Percentiles rank a stretch among this genome's conserved stretches.
Evolutionary conservation across 2,113 vertebrate genomes (phyloP).

Genomic region (Seriola quinqueradiata): DNA sequence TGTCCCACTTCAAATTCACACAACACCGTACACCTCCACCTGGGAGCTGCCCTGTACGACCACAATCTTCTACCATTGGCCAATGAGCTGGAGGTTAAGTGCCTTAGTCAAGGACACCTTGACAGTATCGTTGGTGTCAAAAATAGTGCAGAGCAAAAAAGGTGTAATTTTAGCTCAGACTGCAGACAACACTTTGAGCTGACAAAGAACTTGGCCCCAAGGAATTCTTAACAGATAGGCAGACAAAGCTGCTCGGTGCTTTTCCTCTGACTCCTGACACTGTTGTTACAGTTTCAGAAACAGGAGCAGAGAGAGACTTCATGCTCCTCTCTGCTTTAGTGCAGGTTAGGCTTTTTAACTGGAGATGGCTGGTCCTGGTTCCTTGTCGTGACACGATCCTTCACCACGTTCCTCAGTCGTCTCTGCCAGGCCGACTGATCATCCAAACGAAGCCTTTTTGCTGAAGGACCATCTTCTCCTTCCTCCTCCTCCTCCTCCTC

Average conservation of each 20-base stretch:
- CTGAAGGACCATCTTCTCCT: conserved; percentile 16
- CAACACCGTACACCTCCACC: background rate
- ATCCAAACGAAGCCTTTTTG: conserved; percentile 27
- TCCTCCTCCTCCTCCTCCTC: conserved; percentile 11
- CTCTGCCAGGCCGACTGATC: conserved; percentile 32
- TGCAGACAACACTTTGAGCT: background rate
- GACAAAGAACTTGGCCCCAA: background rate
- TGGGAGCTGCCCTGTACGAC: background rate
- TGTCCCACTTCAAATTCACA: background rate
- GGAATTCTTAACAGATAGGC: background rate
- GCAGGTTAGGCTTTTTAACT: conserved; percentile 3
- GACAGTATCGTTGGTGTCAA: background rate
- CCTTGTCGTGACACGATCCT: conserved; percentile 21
- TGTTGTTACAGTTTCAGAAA: background rate
- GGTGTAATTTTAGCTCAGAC: background rate
- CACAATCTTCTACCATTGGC: background rate
- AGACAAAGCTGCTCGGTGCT: conserved; percentile 9
- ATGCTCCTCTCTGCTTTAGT: conserved; percentile 1
- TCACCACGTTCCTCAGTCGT: conserved; percentile 33
- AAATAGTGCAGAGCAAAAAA: conserved; percentile 6
- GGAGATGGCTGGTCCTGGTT: background rate
- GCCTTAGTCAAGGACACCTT: conserved; percentile 12
- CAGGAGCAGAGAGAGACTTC: background rate
- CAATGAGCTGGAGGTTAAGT: background rate
- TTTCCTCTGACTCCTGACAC: background rate